Conservation (phyloP, 2,113 vertebrate genomes). For the Jacana jacana region DNA sequence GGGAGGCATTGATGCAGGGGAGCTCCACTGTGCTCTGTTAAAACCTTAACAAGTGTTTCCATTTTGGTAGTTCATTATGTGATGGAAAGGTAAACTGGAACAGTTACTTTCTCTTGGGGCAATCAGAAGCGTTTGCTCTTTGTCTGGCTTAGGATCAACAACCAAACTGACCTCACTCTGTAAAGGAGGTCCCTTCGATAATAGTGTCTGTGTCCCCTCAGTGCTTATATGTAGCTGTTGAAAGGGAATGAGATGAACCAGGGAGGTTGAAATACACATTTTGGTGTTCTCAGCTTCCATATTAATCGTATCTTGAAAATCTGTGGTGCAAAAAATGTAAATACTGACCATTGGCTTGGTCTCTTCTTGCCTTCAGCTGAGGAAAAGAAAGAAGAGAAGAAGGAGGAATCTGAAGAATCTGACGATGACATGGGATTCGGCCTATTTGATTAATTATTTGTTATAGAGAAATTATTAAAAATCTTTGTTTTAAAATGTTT, state of each 20-base stretch:
- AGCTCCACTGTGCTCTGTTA: background rate
- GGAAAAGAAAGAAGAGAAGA: conserved; percentile 95
- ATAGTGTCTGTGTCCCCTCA: background rate
- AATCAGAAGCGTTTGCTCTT: background rate
- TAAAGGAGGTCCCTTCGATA: background rate
- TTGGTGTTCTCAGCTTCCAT: too few relatives aligned
- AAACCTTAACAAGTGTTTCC: background rate
- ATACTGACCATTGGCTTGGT: background rate
- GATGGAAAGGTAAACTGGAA: background rate
- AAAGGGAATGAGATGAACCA: background rate
- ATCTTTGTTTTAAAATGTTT: conserved; percentile 29
- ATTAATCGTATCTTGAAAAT: background rate
- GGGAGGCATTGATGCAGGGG: fast-evolving
- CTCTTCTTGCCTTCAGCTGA: conserved; percentile 57
- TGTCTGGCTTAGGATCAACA: background rate
- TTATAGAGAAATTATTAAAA: conserved; percentile 67
- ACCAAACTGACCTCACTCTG: background rate
- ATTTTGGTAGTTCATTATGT: background rate
- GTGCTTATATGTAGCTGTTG: background rate
- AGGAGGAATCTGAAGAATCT: conserved; percentile 95
- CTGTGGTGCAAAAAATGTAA: background rate
- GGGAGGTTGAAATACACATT: background rate
- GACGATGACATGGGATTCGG: conserved; percentile 98
- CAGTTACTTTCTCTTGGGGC: background rate
- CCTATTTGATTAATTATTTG: conserved; percentile 86